Base-by-base conservation (phyloP, 2,797 vertebrate species). In the Hoplostethus mediterraneus region DNA sequence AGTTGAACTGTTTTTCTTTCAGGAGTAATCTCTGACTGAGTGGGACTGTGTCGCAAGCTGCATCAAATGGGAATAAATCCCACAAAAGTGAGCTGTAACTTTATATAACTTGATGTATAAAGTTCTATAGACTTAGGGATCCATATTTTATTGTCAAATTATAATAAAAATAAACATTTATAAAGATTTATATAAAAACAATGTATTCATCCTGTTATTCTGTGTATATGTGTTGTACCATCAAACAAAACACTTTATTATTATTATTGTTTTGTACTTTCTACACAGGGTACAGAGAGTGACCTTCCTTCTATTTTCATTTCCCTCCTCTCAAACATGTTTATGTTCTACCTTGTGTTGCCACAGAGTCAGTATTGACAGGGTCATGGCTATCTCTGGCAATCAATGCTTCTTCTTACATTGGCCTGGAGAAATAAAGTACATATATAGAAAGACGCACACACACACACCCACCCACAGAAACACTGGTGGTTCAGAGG, bases 1-100 rank as follows among this genome's bases (percentile, higher is more conserved):
- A 36, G 56, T 63, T 57, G 82, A 71, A 85, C 77, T 85, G 73
- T 61, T 58, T 82, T 86, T 71, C 71, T 80, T 79, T 82, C 59
- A 77, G 49, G 36, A 69, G 51, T 52, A 77, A 85, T 82, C 66
- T 71, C 52, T 31, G 6, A 79, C 6, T 5, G 40, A 48, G 28
- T 47, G 3, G 62, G 36, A 62, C 47, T 76, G 1, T 51, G 30
- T 6, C 45, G 6, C 56, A 69, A 52, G 30, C 11, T 57, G 38
- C 21, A 36, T 40, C 38, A 40, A 40, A 40, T 11, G 8, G n/a
- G 31, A 52, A 76, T 31, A 44, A 60, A 54, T 21, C 2, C 2
- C 7, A 21, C 4, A 11, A 44, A 68, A 57, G 1, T 28, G 5
- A 42, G 3, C 28, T 17, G 0, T 33, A 13, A 30, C 28, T 33